Evolutionary conservation across 2,888 invertebrate species (phyloP), one percentile per base, ranked within the genome.

Genomic region (Meloe dianella): DNA sequence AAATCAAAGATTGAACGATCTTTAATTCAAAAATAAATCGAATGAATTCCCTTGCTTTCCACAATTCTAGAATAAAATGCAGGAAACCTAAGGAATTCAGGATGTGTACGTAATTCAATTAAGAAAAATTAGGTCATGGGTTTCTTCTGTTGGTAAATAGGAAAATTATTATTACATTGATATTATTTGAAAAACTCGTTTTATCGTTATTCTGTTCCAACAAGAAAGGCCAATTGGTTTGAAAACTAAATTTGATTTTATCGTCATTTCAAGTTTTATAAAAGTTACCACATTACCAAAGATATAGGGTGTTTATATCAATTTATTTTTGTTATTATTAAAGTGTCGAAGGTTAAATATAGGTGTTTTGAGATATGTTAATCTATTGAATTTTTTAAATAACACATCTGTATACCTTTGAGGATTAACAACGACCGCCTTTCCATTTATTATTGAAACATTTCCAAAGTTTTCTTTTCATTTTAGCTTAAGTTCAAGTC

Each of bases 381-480:
- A 10, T 10, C 32, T 35, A 3, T 35, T 12, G 35, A 12, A 12
- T 35, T 35, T 35, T 1, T 35, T 35, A 35, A 41, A 41, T 12
- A 41, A 41, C n/a, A n/a, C 7, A n/a, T 41, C 17, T 41, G 8
- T 41, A 17, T 41, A 8, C n/a, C 8, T 2, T 8, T 17, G 41
- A 17, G 5, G n/a, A 41, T 41, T 17, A 41, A 17, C 4, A 41
- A 17, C 41, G 41, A 17, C 41, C n/a, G 8, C 17, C 17, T 6
- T 41, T n/a, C n/a, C n/a, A n/a, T n/a, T 4, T 41, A 41, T 41
- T 41, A 41, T 41, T 17, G 17, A 41, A 41, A n/a, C 41, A 41
- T 41, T n/a, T 41, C 17, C n/a, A 41, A 41, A 41, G 41, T 41
- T 41, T 41, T 41, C 41, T 41, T 41, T 41, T 41, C 41, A 17